Percentiles rank a stretch among this genome's conserved stretches.
Evolutionary conservation across 2,797 vertebrate genomes (phyloP).

Genomic region (Sebastes jordani): DNA sequence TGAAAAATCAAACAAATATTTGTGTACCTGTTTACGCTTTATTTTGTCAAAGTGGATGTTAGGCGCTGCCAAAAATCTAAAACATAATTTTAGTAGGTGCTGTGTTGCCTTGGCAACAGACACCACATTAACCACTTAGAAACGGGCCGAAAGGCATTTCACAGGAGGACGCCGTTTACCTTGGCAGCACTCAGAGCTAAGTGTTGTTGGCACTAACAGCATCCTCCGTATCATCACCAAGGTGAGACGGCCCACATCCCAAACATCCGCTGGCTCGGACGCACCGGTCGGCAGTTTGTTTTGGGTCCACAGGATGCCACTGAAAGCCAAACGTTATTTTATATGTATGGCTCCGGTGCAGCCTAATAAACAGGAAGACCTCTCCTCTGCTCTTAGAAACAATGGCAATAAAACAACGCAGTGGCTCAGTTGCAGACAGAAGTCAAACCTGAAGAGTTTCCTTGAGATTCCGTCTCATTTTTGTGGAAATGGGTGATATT

Average conservation of each 20-base stretch:
- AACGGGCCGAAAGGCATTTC: conserved; percentile 41
- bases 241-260: conserved; percentile 25
- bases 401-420: not conserved
- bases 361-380: not conserved
- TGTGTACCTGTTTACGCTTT: conserved; percentile 11
- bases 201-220: conserved; percentile 30
- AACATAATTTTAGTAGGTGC: conserved; percentile 30
- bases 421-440: not conserved
- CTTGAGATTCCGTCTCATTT: not conserved
- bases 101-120: conserved; percentile 50
- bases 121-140: conserved; percentile 46
- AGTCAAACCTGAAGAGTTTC: not conserved
- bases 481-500: not conserved
- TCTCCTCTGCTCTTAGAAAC: not conserved
- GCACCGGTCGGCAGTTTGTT: not conserved
- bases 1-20: conserved; percentile 25
- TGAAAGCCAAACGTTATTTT: conserved; percentile 2
- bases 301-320: not conserved
- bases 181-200: conserved; percentile 48
- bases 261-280: conserved; percentile 27
- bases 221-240: conserved; percentile 49
- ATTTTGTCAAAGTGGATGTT: conserved; percentile 44
- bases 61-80: conserved; percentile 29
- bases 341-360: not conserved
- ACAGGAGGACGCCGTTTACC: conserved; percentile 40